Percentiles rank a stretch among this genome's conserved stretches.
Evolutionary conservation across 2,797 vertebrate genomes (phyloP).

Genomic region (Margarornis squamiger): DNA sequence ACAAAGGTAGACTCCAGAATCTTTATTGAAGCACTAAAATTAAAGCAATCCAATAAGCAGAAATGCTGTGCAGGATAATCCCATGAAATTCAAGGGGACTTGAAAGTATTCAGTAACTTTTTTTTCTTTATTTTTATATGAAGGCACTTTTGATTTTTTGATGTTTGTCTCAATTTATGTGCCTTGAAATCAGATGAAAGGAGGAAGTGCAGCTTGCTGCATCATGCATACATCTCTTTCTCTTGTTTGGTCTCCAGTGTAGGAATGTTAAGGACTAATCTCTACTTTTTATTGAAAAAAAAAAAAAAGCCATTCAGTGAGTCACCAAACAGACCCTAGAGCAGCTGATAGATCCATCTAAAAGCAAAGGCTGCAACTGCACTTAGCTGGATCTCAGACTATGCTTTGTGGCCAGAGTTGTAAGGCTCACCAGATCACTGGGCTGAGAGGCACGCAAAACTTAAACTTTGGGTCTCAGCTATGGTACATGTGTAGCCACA

Average conservation of each 20-base stretch:
- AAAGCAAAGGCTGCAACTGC: not conserved
- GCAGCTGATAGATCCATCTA: not conserved
- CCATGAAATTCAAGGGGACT: not conserved
- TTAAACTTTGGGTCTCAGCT: not conserved
- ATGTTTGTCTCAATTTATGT: not conserved
- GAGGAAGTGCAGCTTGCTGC: not conserved
- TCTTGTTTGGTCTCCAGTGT: not conserved
- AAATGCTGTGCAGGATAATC: not conserved
- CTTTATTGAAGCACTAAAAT: not conserved
- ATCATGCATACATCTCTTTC: not conserved
- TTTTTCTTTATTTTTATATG: not conserved
- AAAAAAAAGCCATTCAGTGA: not conserved
- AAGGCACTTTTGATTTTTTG: not conserved
- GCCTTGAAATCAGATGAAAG: not conserved
- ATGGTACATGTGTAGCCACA: accelerated
- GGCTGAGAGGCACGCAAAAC: not conserved
- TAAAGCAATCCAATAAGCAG: not conserved
- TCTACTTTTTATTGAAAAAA: not conserved
- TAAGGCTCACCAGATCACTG: not conserved
- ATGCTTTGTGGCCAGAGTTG: accelerated
- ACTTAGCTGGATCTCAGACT: not conserved
- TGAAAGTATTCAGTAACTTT: not conserved
- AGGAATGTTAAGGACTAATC: not conserved
- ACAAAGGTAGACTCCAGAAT: not conserved
- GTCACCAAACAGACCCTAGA: not conserved